phyloP scores from a whole-genome alignment of 2,797 vertebrate genomes.

The Hypotaenidia okinawae region DNA sequence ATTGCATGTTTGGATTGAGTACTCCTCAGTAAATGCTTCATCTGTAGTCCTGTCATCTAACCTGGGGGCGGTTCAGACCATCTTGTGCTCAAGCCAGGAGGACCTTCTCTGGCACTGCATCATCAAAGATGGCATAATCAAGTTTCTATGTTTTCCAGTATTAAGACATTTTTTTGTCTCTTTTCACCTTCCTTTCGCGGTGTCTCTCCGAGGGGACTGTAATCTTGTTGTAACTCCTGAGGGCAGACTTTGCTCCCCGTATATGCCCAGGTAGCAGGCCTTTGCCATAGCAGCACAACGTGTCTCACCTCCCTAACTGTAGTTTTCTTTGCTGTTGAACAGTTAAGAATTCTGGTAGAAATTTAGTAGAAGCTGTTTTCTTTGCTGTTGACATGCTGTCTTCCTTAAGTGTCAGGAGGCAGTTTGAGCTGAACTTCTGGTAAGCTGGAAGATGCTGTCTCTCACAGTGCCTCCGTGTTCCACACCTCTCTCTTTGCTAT shows the following conservation, averaged over 20 bases:
- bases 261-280: not conserved
- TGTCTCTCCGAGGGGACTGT: not conserved
- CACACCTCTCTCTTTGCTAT: constrained; percentile 16
- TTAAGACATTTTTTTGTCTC: not conserved
- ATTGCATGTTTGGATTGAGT: not conserved
- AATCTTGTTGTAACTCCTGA: not conserved
- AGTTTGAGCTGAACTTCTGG: constrained; percentile 19
- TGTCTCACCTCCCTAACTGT: not conserved
- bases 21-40: not conserved
- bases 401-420: constrained; percentile 16
- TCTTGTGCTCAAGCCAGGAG: not conserved
- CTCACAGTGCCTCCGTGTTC: constrained; percentile 39
- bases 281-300: not conserved
- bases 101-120: not conserved
- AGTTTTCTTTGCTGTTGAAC: not conserved
- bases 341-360: not conserved
- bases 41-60: not conserved
- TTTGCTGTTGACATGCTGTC: not conserved
- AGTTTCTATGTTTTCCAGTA: not conserved
- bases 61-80: not conserved
- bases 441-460: constrained; percentile 46
- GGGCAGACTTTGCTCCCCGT: not conserved
- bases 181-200: not conserved
- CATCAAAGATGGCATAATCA: not conserved
- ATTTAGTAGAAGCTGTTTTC: not conserved